Percentiles rank a stretch among this genome's conserved stretches.
Conservation (phyloP, 2,797 vertebrate genomes). For the Sebastiscus albofasciatus region DNA sequence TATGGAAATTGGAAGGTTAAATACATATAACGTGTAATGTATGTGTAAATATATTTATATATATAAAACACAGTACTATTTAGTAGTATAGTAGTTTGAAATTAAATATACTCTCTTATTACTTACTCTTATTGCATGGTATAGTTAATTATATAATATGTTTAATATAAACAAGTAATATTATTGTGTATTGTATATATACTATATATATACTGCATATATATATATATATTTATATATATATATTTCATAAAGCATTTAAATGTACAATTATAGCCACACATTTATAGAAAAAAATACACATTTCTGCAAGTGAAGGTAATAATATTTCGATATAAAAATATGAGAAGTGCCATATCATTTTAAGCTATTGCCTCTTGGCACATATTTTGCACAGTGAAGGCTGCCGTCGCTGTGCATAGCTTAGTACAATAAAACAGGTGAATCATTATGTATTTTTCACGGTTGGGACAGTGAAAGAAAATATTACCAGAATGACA, state of each 20-base stretch:
- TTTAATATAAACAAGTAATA: background rate
- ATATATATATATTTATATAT: background rate
- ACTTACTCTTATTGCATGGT: too few relatives aligned
- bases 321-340: background rate
- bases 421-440: constrained; percentile 8
- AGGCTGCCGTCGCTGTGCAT: constrained; percentile 4
- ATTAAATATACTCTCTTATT: too few relatives aligned
- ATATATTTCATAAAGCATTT: background rate
- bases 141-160: background rate
- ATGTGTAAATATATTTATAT: background rate
- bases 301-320: background rate
- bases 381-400: background rate
- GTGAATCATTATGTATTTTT: constrained; percentile 5
- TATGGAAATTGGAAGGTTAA: background rate
- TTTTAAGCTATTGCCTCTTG: background rate
- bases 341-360: background rate
- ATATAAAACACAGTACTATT: too few relatives aligned
- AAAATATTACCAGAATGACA: constrained; percentile 6
- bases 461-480: background rate
- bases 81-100: too few relatives aligned
- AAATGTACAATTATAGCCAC: background rate
- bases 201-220: background rate
- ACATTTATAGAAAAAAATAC: background rate
- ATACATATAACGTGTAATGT: background rate
- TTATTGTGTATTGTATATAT: too few relatives aligned